Base-by-base conservation (phyloP, 2,113 vertebrate genomes). In the Setophaga kirtlandii region DNA sequence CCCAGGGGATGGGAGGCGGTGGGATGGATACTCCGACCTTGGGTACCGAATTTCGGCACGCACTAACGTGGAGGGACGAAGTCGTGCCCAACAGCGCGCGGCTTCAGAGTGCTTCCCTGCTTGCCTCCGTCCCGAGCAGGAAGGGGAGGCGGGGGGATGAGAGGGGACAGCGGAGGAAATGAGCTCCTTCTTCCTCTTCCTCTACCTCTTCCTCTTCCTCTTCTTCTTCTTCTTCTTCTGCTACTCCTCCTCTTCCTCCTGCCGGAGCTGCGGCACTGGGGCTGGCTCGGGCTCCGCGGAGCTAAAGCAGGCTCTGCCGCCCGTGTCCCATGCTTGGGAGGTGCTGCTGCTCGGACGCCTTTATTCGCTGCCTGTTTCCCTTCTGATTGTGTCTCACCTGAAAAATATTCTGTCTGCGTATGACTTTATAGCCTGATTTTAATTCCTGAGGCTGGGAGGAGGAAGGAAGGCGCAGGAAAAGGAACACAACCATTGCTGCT, bases 11-110 rank as follows among this genome's bases (percentile, higher is more conserved):
- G 3, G 31, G 37, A 9, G 37, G 37, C 9, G 37, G 37, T 37
- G 37, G 9, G 37, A 37, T 37, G 37, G 37, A 10, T 11, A 4
- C 12, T 20, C 30, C 46, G 28, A 17, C 19, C 62, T 16, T 12
- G 74, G 23, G 15, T 12, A 3, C 39, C 1, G 2, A 37, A 2
- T 23, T 9, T 2, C 3, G 35, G 46, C 49, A 3, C 0, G 2
- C 5, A 5, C 28, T 6, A 1, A 2, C 4, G 6, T 56, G 23
- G 23, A 10, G 17, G 50, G 42, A 12, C 22, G 17, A 11, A 42
- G 60, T 1, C 2, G 75, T 25, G 42, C 50, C n/a, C 46, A 14
- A 8, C 22, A 2, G 18, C 1, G 73, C 12, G 7, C 0, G 68
- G 23, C 59, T 16, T 2, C 5, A 3, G 33, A 6, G 39, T 0